Conservation (phyloP, 2,888 invertebrate genomes). For the Cheiracanthium punctorium region DNA sequence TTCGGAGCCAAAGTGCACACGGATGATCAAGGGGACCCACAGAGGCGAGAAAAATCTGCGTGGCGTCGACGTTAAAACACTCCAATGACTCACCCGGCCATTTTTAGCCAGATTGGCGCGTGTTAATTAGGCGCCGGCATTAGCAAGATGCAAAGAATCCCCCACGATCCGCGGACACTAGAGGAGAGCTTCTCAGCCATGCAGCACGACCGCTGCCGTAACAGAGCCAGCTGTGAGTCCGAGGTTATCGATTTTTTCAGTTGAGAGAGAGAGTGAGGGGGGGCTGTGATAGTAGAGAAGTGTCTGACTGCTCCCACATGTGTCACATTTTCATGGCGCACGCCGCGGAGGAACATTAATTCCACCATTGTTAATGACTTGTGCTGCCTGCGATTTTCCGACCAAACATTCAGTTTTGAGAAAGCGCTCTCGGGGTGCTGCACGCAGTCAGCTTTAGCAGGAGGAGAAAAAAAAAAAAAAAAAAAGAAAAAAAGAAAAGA, state of each 20-base stretch:
- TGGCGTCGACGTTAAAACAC: conserved; percentile 67
- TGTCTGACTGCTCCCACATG: conserved; percentile 69
- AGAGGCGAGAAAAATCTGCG: conserved; percentile 67
- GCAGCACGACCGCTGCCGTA: conserved; percentile 39
- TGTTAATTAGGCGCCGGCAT: conserved; percentile 68
- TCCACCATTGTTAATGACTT: conserved; percentile 71
- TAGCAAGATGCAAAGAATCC: conserved; percentile 48
- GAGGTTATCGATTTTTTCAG: conserved; percentile 49
- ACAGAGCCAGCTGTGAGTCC: conserved; percentile 54
- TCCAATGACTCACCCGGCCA: conserved; percentile 64
- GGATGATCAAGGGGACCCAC: conserved; percentile 23
- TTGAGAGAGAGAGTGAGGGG: conserved; percentile 43
- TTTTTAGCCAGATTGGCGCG: conserved; percentile 70
- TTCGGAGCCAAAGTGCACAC: conserved; percentile 43
- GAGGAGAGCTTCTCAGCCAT: conserved; percentile 25
- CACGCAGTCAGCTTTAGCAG: conserved; percentile 36
- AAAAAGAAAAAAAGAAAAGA: not conserved
- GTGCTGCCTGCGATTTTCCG: conserved; percentile 69
- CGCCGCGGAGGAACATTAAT: conserved; percentile 67
- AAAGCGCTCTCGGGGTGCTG: conserved; percentile 49
- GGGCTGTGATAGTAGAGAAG: too few species aligned
- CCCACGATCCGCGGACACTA: not conserved
- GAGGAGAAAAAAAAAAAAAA: conserved; percentile 22
- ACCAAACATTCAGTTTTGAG: conserved; percentile 61
- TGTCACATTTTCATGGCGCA: conserved; percentile 70